Conservation (phyloP, 2,113 vertebrate species). For the Tachysurus fulvidraco region DNA sequence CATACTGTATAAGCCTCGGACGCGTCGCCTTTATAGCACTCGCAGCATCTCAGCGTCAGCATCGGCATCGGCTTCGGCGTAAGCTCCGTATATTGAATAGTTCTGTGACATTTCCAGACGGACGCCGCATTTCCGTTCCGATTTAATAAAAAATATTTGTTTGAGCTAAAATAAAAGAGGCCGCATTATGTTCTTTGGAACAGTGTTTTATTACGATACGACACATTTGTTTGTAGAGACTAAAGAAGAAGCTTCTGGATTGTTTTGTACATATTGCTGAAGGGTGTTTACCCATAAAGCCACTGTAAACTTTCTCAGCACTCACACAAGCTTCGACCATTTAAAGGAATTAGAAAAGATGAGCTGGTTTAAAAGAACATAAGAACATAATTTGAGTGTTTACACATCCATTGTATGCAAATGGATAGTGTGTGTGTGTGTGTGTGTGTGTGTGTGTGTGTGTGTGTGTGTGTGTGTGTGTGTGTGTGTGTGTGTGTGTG, state of each 20-base stretch:
- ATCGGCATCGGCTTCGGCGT: background rate
- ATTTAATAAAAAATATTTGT: conserved; percentile 63
- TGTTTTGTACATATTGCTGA: conserved; percentile 67
- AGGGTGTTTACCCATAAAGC: conserved; percentile 63
- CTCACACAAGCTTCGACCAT: conserved; percentile 51
- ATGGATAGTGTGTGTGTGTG: conserved; percentile 29
- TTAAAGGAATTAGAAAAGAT: conserved; percentile 56
- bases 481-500: conserved; percentile 2
- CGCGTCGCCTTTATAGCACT: conserved; percentile 14
- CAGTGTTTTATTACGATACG: conserved; percentile 60
- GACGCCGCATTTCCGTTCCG: conserved; percentile 58
- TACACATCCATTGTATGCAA: conserved; percentile 50
- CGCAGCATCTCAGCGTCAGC: background rate
- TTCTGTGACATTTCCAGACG: conserved; percentile 72
- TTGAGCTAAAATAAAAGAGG: conserved; percentile 46
- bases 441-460: background rate
- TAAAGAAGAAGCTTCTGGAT: conserved; percentile 66
- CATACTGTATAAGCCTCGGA: background rate
- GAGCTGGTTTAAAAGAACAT: conserved; percentile 51
- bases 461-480: background rate
- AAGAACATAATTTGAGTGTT: conserved; percentile 50
- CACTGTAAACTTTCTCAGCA: conserved; percentile 47
- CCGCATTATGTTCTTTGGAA: conserved; percentile 69
- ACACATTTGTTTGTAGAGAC: conserved; percentile 66
- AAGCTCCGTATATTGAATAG: conserved; percentile 58